Conservation (phyloP, 2,797 vertebrate species). For the Limnodromus scolopaceus region DNA sequence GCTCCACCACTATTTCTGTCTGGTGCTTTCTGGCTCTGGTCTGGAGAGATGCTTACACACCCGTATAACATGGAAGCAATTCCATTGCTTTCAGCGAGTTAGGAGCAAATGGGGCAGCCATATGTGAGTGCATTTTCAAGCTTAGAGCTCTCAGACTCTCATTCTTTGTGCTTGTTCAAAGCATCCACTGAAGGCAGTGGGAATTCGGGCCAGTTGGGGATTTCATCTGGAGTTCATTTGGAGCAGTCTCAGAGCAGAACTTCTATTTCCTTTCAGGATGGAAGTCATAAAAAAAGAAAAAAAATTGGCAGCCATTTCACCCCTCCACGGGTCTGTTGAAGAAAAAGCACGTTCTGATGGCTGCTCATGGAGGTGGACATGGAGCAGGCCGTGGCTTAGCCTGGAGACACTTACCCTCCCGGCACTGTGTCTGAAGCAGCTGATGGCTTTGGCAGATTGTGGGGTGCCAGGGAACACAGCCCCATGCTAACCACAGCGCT, state of each 20-base stretch:
- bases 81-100: background rate
- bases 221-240: conserved; percentile 26
- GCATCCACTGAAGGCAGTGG: background rate
- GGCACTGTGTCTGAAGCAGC: background rate
- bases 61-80: background rate
- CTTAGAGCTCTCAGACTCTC: background rate
- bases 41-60: background rate
- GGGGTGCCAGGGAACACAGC: background rate
- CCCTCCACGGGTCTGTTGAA: background rate
- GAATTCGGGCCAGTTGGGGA: background rate
- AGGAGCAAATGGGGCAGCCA: background rate
- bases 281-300: background rate
- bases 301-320: background rate
- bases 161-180: background rate
- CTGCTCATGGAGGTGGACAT: background rate
- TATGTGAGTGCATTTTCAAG: background rate
- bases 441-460: background rate
- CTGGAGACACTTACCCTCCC: background rate
- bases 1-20: background rate
- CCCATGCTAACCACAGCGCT: rapidly evolving
- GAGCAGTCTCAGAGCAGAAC: background rate
- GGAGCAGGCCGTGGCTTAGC: background rate
- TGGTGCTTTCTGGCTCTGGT: background rate
- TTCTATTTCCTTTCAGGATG: background rate
- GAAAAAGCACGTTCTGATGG: background rate